Conservation (phyloP, 2,113 vertebrate genomes). For the Symphodus melops region DNA sequence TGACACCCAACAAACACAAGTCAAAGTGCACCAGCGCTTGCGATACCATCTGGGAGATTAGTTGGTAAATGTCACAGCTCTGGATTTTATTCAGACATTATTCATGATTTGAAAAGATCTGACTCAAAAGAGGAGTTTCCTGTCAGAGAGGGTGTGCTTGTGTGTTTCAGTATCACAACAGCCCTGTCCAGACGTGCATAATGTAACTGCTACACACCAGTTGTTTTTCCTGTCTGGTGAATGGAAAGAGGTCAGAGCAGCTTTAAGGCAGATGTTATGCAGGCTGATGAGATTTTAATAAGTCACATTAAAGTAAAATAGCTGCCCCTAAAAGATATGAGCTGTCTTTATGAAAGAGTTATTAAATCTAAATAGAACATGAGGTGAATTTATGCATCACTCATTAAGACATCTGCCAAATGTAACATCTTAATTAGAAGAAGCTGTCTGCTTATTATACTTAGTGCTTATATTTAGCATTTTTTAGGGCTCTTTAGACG, state of each 20-base stretch:
- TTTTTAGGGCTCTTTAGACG: not conserved
- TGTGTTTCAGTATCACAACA: not conserved
- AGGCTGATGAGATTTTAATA: constrained; percentile 23
- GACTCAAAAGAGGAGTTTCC: not conserved
- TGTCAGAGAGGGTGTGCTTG: not conserved
- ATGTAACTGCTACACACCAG: not conserved
- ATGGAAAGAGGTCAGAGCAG: not conserved
- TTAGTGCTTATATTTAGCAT: not conserved
- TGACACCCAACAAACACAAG: constrained; percentile 10
- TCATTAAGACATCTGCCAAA: constrained; percentile 25
- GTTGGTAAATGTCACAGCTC: constrained; percentile 49
- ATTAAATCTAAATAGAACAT: constrained; percentile 58
- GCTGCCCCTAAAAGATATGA: constrained; percentile 1
- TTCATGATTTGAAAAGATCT: constrained; percentile 13
- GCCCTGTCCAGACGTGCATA: not conserved
- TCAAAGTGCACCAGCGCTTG: not conserved
- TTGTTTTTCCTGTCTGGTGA: not conserved
- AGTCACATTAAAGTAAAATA: constrained; percentile 33
- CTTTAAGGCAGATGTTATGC: constrained; percentile 5
- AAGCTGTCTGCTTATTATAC: not conserved
- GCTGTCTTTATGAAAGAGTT: constrained; percentile 35
- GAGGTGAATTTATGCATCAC: constrained; percentile 20
- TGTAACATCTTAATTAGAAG: constrained; percentile 24
- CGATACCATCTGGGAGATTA: constrained; percentile 3
- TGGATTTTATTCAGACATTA: constrained; percentile 9